Base-by-base conservation (phyloP, 2,113 vertebrate species). In the Urocynchramus pylzowi region DNA sequence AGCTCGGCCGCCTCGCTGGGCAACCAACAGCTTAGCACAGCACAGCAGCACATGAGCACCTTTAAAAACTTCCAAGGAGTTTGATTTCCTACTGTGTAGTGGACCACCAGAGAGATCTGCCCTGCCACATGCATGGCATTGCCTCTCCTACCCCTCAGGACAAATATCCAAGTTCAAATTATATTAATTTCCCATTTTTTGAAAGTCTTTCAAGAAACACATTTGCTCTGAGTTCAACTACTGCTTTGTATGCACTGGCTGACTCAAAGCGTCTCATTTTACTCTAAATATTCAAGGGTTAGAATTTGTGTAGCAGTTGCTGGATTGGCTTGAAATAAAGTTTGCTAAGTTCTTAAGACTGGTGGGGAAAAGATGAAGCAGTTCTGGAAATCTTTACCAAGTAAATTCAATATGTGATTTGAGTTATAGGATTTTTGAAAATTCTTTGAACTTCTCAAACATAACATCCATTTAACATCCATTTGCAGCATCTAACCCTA, bases 1-100 rank as follows among this genome's bases (percentile, higher is more conserved):
- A 73, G 54, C 27, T 30, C 4, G 0, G 59, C 9, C 0, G 2
- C 31, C n/a, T 15, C 2, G 1, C 16, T 33, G 35, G 35, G 27
- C 35, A 69, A 20, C n/a, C 30, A 64, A 88, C 1, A 2, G 18
- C 49, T 52, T 7, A 82, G 42, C 16, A 50, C 27, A 61, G 71
- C 56, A 73, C 47, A 81, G 56, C 27, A 87, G 52, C 31, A 59
- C 8, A 21, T 0, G 1, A 24, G 35, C 28, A 19, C 37, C n/a
- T 76, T 59, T 6, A 21, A 67, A 79, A 26, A 8, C 53, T 74
- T 77, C 5, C 44, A 84, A 75, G n/a, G 14, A 74, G 10, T 9
- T 47, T 59, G 42, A 74, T 35, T 90, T 69, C 45, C 15, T 57
- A 31, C 6, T 15, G 10, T 10, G 79, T 28, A 74, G 54, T 0